Evolutionary conservation across 2,113 vertebrate species (phyloP).

Genomic region (Fukomys damarensis): DNA sequence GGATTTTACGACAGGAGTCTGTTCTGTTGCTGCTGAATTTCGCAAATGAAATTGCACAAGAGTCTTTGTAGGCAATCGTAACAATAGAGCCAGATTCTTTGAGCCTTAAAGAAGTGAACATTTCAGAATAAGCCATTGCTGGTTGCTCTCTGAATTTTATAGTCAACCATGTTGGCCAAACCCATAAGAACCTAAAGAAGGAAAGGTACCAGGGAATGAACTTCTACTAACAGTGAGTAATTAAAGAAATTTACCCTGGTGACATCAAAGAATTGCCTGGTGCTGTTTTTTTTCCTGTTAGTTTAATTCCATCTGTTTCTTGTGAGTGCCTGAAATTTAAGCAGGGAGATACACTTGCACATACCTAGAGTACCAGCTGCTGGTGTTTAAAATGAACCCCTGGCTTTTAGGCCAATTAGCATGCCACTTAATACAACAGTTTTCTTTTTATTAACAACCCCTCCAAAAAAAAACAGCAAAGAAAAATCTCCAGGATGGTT

Average conservation of each 20-base stretch:
- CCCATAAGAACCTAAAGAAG: neutral
- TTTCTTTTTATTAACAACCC: neutral
- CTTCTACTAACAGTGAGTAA: neutral
- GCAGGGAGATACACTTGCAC: neutral
- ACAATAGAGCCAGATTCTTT: neutral
- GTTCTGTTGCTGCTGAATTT: neutral
- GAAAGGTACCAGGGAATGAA: neutral
- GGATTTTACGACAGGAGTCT: neutral
- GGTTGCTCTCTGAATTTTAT: neutral
- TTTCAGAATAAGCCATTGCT: neutral
- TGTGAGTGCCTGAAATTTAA: constrained; percentile 33
- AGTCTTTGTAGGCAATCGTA: neutral
- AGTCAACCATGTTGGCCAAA: neutral
- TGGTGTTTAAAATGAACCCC: constrained; percentile 9
- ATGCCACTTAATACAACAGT: neutral
- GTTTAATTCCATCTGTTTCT: constrained; percentile 56
- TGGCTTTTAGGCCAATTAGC: constrained; percentile 22
- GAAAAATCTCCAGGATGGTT: neutral
- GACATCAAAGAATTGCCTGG: constrained; percentile 29
- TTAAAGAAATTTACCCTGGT: neutral
- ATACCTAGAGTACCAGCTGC: neutral
- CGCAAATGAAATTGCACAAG: neutral
- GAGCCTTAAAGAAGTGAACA: neutral
- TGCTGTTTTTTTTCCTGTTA: constrained; percentile 7
- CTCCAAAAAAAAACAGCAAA: neutral